Base-by-base conservation (phyloP, 2,797 vertebrate genomes). In the Pelodytes ibericus region DNA sequence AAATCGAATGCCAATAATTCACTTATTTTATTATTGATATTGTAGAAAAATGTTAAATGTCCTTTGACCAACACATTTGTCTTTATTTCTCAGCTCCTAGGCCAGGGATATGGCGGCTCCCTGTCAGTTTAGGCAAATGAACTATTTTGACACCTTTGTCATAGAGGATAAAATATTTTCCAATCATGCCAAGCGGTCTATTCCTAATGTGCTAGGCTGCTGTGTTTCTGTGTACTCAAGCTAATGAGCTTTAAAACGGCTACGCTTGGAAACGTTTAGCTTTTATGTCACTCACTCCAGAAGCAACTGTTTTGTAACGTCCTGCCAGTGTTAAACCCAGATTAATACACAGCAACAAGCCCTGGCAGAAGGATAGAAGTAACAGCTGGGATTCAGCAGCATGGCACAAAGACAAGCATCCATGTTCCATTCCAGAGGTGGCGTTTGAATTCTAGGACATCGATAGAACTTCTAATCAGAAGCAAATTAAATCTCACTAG, bases 251-350 rank as follows among this genome's bases (percentile, higher is more conserved):
- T 72, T 63, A 63, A 71, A 68, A 68, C 59, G 51, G 56, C 77
- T 72, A 71, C 53, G 11, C 36, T 4, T 70, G n/a, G 75, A 51
- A 74, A 73, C 47, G 25, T 69, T 78, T 75, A 83, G 77, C 68
- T 60, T 72, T 64, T 68, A 51, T 68, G 61, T 82, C 82, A 81
- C 72, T 83, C 81, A 82, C 53, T 26, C 70, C 53, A n/a, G 62
- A 49, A 29, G 79, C 82, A 83, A 81, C 77, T 82, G 82, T 82
- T 78, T 76, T 41, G 47, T 71, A 78, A 82, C 71, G 70, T 81
- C 79, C 80, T 71, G 71, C 77, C 74, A 64, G 44, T 36, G 22
- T 36, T 59, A 76, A 81, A 53, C 61, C 75, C 47, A 80, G 80
- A 80, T 82, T 77, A 61, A 61, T 72, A 67, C 56, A 72, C 61